Conservation (phyloP, 2,888 invertebrate genomes). For the Leucoma salicis region DNA sequence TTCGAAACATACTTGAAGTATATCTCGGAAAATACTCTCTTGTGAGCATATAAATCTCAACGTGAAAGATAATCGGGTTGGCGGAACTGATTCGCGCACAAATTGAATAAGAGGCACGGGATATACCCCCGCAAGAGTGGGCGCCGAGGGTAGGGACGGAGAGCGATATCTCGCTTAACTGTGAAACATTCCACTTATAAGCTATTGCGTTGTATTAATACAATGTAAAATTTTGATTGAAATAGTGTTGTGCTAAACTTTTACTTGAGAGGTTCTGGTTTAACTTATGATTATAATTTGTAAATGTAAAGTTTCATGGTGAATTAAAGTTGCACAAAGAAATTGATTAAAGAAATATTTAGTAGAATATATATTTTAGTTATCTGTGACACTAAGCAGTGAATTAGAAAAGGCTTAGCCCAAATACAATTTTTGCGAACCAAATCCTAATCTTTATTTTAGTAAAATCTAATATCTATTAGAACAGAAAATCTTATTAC, state of each 20-base stretch:
- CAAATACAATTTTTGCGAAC: no score
- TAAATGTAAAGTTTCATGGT: no score
- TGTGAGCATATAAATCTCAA: slow-evolving; percentile 71
- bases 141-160: slow-evolving; percentile 35
- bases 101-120: slow-evolving; percentile 76
- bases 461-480: no score
- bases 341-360: no score
- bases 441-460: no score
- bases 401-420: no score
- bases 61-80: slow-evolving; percentile 77
- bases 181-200: slow-evolving; percentile 55
- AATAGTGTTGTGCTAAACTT: slow-evolving; percentile 34
- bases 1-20: slow-evolving; percentile 45
- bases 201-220: slow-evolving; percentile 50
- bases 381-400: no score
- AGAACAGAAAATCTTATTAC: no score
- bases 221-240: slow-evolving; percentile 44
- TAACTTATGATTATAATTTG: slow-evolving; percentile 16
- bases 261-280: slow-evolving; percentile 16
- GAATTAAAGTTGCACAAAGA: no score
- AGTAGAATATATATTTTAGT: no score
- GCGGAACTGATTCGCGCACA: slow-evolving; percentile 77
- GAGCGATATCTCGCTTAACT: slow-evolving; percentile 53
- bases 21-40: slow-evolving; percentile 59
- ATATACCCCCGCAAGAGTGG: slow-evolving; percentile 53